Conservation (phyloP, 2,888 invertebrate species). For the Cataglyphis albicans region DNA sequence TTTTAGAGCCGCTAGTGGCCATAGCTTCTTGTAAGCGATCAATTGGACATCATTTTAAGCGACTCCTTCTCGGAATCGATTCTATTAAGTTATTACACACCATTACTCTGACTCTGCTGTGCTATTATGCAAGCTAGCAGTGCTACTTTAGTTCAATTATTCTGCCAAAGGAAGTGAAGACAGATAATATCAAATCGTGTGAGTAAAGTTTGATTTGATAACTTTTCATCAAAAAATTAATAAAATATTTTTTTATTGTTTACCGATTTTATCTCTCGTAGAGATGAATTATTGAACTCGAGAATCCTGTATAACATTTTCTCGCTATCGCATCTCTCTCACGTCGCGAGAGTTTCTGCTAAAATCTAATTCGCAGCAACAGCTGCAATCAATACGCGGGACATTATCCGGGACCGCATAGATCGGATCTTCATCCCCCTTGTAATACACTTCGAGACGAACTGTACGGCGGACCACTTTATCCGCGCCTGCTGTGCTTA, state of each 20-base stretch:
- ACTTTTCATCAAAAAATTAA: background rate
- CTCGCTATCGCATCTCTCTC: background rate
- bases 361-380: constrained; percentile 14
- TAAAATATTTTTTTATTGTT: background rate
- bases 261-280: too few relatives aligned
- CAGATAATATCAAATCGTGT: background rate
- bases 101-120: background rate
- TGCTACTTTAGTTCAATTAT: background rate
- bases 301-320: background rate
- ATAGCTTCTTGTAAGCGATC: constrained; percentile 43
- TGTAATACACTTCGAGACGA: constrained; percentile 6
- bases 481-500: background rate
- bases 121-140: background rate
- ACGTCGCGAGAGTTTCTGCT: background rate
- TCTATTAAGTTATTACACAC: constrained; percentile 46
- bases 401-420: constrained; percentile 6
- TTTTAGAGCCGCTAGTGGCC: constrained; percentile 46
- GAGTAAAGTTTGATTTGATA: background rate
- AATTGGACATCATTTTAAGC: constrained; percentile 37
- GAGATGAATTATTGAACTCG: background rate
- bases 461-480: background rate
- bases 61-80: constrained; percentile 42
- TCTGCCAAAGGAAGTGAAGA: background rate
- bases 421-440: background rate
- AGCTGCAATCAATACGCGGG: background rate